Conservation (phyloP, 2,113 vertebrate species). For the Mus pahari region DNA sequence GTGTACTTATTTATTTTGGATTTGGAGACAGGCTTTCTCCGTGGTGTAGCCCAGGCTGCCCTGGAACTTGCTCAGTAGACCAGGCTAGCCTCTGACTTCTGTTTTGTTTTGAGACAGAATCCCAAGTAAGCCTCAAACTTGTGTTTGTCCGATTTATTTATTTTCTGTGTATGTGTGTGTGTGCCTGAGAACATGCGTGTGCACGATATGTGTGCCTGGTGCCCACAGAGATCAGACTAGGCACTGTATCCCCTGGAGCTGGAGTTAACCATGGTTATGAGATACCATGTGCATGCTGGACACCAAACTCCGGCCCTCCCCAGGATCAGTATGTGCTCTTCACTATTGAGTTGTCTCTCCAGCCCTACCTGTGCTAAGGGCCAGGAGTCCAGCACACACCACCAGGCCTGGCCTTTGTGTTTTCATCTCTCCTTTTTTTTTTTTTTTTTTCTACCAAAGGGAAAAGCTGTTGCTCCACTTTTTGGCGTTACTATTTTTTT, state of each 20-base stretch:
- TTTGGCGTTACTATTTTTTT: too few species aligned
- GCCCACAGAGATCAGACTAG: background rate
- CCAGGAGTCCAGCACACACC: background rate
- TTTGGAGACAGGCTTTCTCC: background rate
- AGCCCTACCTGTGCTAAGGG: background rate
- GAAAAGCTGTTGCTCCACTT: background rate
- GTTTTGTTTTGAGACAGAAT: background rate
- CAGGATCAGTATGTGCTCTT: background rate
- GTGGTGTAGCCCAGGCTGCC: background rate
- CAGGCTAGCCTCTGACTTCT: background rate
- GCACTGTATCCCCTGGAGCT: background rate
- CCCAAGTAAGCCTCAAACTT: background rate
- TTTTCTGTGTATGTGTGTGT: background rate
- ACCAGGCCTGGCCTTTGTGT: background rate
- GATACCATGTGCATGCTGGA: background rate
- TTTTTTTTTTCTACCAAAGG: background rate
- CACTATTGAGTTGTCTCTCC: background rate
- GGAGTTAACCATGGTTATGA: background rate
- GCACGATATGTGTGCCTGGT: background rate
- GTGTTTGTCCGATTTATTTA: background rate
- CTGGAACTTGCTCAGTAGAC: background rate
- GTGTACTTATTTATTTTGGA: background rate
- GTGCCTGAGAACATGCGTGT: background rate
- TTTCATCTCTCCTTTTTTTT: background rate
- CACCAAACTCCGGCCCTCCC: background rate